Conservation (phyloP, 2,888 invertebrate species). For the Pharmacophagus antenor region DNA sequence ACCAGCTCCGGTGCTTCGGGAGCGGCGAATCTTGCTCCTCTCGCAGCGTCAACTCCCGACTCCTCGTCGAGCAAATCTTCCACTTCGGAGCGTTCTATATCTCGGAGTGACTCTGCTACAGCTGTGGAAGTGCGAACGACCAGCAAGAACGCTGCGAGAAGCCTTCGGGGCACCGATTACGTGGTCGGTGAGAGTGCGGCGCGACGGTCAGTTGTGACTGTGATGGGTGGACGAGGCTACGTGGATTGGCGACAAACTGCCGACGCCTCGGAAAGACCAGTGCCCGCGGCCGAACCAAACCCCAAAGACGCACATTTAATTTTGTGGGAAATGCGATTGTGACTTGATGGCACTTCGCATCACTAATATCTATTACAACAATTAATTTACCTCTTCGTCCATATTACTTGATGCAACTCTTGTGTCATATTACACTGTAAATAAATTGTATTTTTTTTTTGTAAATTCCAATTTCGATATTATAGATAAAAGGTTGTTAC, state of each 20-base stretch:
- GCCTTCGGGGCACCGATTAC: conserved; percentile 68
- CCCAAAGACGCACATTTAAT: conserved; percentile 93
- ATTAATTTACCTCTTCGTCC: neutral
- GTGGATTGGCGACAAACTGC: conserved; percentile 91
- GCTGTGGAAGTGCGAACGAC: conserved; percentile 44
- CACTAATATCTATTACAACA: conserved; percentile 5
- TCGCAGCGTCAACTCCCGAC: conserved; percentile 72
- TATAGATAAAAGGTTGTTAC: conserved; percentile 31
- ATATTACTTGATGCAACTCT: conserved; percentile 25
- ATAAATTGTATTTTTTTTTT: conserved; percentile 46
- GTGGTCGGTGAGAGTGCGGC: conserved; percentile 71
- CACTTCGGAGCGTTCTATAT: conserved; percentile 63
- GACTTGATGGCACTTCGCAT: conserved; percentile 46
- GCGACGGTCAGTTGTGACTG: conserved; percentile 88
- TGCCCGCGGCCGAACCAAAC: conserved; percentile 84
- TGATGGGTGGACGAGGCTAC: conserved; percentile 94
- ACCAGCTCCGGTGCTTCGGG: conserved; percentile 89
- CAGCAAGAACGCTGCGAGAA: conserved; percentile 54
- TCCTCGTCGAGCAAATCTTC: conserved; percentile 67
- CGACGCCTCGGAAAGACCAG: conserved; percentile 80
- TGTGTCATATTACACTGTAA: conserved; percentile 59
- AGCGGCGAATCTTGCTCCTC: conserved; percentile 77
- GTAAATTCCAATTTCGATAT: conserved; percentile 45
- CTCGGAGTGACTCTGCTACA: conserved; percentile 57
- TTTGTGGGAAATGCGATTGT: conserved; percentile 88